Evolutionary conservation across 1,140 invertebrate genomes (phyloP).

Genomic region (Saccostrea cuccullata): DNA sequence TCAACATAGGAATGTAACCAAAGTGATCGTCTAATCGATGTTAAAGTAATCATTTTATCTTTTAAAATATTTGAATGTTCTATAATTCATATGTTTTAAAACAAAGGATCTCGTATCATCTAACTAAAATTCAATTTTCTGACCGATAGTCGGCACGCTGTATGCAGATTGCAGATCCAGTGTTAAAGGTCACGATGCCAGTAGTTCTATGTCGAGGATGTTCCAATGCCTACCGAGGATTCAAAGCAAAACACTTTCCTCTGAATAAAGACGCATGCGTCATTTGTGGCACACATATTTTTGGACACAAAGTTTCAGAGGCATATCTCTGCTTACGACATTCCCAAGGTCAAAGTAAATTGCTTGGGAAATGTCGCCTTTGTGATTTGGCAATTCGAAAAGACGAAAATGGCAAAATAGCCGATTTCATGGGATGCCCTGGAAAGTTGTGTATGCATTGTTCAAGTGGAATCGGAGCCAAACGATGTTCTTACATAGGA

Average conservation of each 20-base stretch:
- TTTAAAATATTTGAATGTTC: too few relatives aligned
- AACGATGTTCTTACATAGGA: slow-evolving; percentile 6
- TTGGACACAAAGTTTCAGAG: neutral
- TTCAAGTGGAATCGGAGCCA: neutral
- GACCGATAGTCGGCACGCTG: neutral
- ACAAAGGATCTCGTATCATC: too few relatives aligned
- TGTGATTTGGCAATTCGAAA: neutral
- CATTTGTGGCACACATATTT: neutral
- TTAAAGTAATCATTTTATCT: too few relatives aligned
- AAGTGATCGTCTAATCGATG: too few relatives aligned
- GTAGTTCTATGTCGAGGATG: neutral
- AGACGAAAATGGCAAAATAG: neutral
- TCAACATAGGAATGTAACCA: too few relatives aligned
- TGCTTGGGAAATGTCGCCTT: neutral
- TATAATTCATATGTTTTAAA: too few relatives aligned
- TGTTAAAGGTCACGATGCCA: neutral
- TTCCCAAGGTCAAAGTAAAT: neutral
- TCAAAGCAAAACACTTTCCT: neutral
- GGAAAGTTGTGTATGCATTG: neutral
- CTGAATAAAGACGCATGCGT: slow-evolving; percentile 16
- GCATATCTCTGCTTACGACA: slow-evolving; percentile 1
- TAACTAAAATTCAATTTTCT: too few relatives aligned
- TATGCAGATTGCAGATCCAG: slow-evolving; percentile 26
- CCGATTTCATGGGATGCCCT: neutral
- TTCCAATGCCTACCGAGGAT: neutral